Percentiles rank a stretch among this genome's conserved stretches.
Evolutionary conservation across 2,797 vertebrate genomes (phyloP).

Genomic region (Hemibagrus guttatus): DNA sequence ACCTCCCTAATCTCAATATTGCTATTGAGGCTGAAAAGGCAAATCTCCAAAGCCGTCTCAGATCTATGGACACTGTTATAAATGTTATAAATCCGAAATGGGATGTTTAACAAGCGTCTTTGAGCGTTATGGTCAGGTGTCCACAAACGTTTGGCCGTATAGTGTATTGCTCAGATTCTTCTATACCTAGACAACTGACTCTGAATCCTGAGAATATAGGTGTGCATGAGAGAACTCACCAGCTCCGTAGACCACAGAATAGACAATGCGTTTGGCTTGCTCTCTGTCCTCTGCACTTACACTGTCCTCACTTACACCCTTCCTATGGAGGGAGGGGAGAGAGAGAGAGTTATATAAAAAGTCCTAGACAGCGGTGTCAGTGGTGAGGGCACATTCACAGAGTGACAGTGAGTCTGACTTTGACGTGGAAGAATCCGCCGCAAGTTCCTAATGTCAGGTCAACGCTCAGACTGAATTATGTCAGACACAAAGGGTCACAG

Average conservation of each 20-base stretch:
- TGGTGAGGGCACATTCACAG: slow-evolving; percentile 5
- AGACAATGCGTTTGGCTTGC: slow-evolving; percentile 86
- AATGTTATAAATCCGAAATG: not conserved
- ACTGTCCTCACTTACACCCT: slow-evolving; percentile 69
- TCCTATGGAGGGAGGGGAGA: slow-evolving; percentile 73
- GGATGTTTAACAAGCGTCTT: not conserved
- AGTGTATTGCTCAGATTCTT: not conserved
- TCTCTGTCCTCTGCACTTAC: slow-evolving; percentile 82
- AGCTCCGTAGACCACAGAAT: slow-evolving; percentile 89
- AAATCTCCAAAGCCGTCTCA: not conserved
- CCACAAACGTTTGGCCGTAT: not conserved
- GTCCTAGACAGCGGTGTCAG: not conserved
- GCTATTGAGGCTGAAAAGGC: not conserved
- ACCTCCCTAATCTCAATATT: not conserved
- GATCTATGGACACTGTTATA: not conserved
- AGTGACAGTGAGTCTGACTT: slow-evolving; percentile 59
- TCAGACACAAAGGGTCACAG: slow-evolving; percentile 18
- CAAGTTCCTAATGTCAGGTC: slow-evolving; percentile 11
- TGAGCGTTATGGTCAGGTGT: not conserved
- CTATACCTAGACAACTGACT: not conserved
- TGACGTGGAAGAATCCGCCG: slow-evolving; percentile 59
- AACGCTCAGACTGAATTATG: slow-evolving; percentile 35
- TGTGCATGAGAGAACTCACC: slow-evolving; percentile 70
- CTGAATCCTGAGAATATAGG: not conserved
- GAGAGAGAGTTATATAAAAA: slow-evolving; percentile 26